A percentile compares a stretch with the other conserved stretches of the same genome.
phyloP scores from a whole-genome alignment of 2,888 invertebrate genomes.

The Orgyia antiqua region DNA sequence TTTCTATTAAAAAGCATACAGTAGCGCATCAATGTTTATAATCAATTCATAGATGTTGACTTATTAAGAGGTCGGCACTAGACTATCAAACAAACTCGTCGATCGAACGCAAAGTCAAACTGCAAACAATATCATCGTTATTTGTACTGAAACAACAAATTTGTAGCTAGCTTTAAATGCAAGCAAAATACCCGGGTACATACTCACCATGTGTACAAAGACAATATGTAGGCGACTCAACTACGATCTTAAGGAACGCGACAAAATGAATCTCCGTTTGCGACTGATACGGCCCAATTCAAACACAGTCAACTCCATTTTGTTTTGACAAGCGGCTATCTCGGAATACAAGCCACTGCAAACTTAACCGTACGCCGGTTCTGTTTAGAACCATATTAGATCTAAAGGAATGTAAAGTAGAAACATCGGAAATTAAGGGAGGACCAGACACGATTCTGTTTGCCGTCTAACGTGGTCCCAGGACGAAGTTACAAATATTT shows the following conservation, averaged over 20 bases:
- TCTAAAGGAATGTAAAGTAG: slow-evolving; percentile 38
- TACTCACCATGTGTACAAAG: slow-evolving; percentile 72
- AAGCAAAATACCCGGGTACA: slow-evolving; percentile 70
- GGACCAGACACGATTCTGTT: slow-evolving; percentile 77
- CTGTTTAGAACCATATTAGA: slow-evolving; percentile 40
- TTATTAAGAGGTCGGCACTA: slow-evolving; percentile 42
- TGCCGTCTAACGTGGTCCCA: slow-evolving; percentile 76
- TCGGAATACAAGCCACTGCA: slow-evolving; percentile 33
- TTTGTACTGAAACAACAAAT: slow-evolving; percentile 77
- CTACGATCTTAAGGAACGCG: slow-evolving; percentile 75
- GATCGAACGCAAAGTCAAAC: slow-evolving; percentile 72
- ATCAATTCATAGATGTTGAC: slow-evolving; percentile 65
- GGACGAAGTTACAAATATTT: slow-evolving; percentile 79
- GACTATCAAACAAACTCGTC: slow-evolving; percentile 66
- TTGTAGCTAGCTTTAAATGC: slow-evolving; percentile 77
- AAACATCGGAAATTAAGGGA: slow-evolving; percentile 78
- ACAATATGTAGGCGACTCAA: slow-evolving; percentile 73
- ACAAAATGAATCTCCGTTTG: slow-evolving; percentile 77
- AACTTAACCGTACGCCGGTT: slow-evolving; percentile 41
- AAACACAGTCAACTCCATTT: slow-evolving; percentile 77
- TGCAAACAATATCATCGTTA: slow-evolving; percentile 76
- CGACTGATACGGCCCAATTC: slow-evolving; percentile 78
- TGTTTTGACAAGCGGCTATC: slow-evolving; percentile 75
- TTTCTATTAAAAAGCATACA: slow-evolving; percentile 14
- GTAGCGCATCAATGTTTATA: slow-evolving; percentile 45